Base-by-base conservation (phyloP, 2,797 vertebrate species). In the Mus minutoides region DNA sequence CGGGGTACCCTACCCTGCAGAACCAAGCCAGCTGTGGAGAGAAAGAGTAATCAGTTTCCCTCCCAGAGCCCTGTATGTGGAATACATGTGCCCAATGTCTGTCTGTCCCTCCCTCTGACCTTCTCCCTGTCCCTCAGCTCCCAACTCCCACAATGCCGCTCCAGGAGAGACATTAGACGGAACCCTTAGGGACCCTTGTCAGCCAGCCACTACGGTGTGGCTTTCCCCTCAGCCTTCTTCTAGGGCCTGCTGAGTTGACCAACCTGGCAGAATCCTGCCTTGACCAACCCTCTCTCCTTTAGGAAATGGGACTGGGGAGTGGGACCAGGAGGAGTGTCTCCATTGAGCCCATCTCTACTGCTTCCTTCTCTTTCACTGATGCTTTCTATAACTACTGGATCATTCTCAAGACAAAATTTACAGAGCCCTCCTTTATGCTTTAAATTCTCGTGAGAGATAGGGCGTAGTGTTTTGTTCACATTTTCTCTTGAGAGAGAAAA, bases 151-250 rank as follows among this genome's bases (percentile, higher is more conserved):
- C 49, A 40, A 19, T 26, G 19, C 92, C 56, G 4, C 24, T 62
- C 12, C 0, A 4, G 24, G 37, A 83, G 21, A 56, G n/a, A n/a
- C 16, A 62, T 29, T 11, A 62, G 49, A 40, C 43, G 26, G 26
- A 60, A 37, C n/a, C 71, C 29, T 29, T 56, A 37, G 43, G 73
- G 46, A 69, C 64, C 80, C 49, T 49, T 58, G n/a, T 22, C 88
- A 22, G 5, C 26, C 43, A 78, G 49, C 10, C 0, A 3, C 3
- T 75, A 40, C 7, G 0, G 0, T 5, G 73, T 7, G 73, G 29
- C 69, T 89, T 71, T 52, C 31, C 4, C 31, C 60, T 46, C 67
- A 40, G 1, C 4, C 0, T 31, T 37, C 52, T 52, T 1, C 1
- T 6, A 29, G 71, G 26, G 19, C 54, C 26, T 60, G 34, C 75